phyloP scores from a whole-genome alignment of 2,888 invertebrate genomes.

The Acanthosepion lycidas region DNA sequence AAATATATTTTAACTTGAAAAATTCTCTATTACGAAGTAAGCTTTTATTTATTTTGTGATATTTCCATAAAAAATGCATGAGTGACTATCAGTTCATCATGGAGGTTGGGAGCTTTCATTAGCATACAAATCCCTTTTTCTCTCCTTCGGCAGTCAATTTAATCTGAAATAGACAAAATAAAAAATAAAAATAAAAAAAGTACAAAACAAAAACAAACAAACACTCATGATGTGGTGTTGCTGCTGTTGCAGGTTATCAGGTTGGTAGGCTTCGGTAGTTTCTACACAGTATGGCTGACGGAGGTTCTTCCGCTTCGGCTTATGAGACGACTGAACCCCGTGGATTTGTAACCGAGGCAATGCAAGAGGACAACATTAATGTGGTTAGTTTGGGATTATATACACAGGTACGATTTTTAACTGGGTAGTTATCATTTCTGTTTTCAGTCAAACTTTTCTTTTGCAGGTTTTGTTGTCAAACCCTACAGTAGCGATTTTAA shows the following conservation, averaged over 20 bases:
- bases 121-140: too few relatives aligned
- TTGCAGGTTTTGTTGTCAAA: not conserved
- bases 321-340: not conserved
- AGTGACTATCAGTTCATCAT: not conserved
- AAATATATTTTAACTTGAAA: too few relatives aligned
- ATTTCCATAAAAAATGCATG: not conserved
- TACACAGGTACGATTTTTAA: not conserved
- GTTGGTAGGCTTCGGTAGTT: not conserved
- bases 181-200: too few relatives aligned
- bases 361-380: not conserved
- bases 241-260: not conserved
- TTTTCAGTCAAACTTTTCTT: not conserved
- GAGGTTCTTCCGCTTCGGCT: not conserved
- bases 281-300: not conserved
- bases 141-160: not conserved
- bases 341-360: not conserved
- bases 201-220: too few relatives aligned
- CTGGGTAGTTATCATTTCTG: not conserved
- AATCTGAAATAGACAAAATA: not conserved
- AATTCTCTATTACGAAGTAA: too few relatives aligned
- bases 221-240: not conserved
- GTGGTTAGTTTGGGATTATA: not conserved
- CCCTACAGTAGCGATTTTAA: not conserved
- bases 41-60: too few relatives aligned
- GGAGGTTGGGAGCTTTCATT: too few relatives aligned